Evolutionary conservation across 2,888 invertebrate genomes (phyloP).

Genomic region (Microctonus brassicae): DNA sequence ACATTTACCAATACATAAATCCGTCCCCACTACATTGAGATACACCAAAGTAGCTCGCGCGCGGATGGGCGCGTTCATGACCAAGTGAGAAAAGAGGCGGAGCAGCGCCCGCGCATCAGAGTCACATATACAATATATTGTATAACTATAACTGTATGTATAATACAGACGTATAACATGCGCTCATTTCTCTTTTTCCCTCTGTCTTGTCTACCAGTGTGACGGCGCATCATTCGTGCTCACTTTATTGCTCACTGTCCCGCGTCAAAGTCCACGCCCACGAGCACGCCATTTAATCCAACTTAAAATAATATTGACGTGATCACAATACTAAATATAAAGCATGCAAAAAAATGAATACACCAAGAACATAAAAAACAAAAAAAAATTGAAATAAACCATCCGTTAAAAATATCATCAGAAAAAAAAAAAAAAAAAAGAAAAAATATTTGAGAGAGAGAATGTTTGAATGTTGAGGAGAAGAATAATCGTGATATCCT

Average conservation of each 20-base stretch:
- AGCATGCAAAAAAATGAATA: too few species aligned
- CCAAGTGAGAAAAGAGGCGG: conserved; percentile 43
- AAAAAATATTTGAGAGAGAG: too few species aligned
- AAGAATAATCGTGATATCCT: conserved; percentile 61
- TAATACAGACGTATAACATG: background rate
- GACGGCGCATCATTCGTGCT: conserved; percentile 43
- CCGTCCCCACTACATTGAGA: background rate
- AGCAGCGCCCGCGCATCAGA: conserved; percentile 46
- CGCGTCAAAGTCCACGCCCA: conserved; percentile 44
- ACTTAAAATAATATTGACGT: background rate
- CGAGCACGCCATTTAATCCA: conserved; percentile 12
- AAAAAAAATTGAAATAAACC: too few species aligned
- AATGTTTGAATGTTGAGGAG: conserved; percentile 9
- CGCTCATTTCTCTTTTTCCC: background rate
- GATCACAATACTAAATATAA: background rate
- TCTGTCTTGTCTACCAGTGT: conserved; percentile 43
- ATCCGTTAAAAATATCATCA: too few species aligned
- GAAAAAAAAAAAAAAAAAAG: conserved; percentile 11
- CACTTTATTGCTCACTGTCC: conserved; percentile 29
- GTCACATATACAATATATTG: conserved; percentile 33
- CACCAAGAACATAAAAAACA: background rate
- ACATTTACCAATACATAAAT: conserved; percentile 12
- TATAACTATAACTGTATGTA: conserved; percentile 5
- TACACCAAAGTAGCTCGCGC: background rate
- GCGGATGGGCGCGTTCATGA: conserved; percentile 29